phyloP scores from a whole-genome alignment of 30 jellyfish, hydroid and myxozoan genomes.

The Aurelia sp. region DNA sequence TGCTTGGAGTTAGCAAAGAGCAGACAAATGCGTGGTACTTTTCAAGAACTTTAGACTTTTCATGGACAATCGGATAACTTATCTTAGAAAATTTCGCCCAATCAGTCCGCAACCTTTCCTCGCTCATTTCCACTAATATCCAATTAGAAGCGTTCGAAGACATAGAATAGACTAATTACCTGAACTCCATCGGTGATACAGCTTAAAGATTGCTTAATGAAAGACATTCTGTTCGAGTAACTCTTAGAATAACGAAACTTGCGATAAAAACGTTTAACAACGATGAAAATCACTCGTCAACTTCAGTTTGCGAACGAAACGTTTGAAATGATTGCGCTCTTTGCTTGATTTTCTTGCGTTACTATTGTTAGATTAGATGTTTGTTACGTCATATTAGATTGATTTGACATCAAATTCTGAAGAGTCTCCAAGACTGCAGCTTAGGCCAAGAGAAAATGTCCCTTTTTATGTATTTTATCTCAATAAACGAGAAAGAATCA shows the following conservation, averaged over 20 bases:
- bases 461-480: too few relatives aligned
- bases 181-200: constrained; percentile 53
- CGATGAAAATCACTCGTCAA: neutral
- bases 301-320: neutral
- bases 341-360: constrained; percentile 1
- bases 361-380: neutral
- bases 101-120: too few relatives aligned
- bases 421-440: too few relatives aligned
- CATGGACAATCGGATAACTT: too few relatives aligned
- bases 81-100: too few relatives aligned
- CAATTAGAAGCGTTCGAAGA: neutral
- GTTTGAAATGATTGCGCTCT: too few relatives aligned
- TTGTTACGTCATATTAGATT: constrained; percentile 38
- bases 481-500: too few relatives aligned
- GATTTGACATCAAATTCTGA: neutral
- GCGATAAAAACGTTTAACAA: neutral
- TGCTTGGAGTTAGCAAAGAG: too few relatives aligned
- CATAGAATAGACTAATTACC: constrained; percentile 2
- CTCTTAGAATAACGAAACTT: neutral
- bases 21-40: too few relatives aligned
- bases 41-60: too few relatives aligned
- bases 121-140: neutral
- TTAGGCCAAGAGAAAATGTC: too few relatives aligned
- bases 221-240: constrained; percentile 8
- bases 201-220: neutral